Conservation (phyloP, 1,140 invertebrate species). For the Dinothrombium tinctorium region DNA sequence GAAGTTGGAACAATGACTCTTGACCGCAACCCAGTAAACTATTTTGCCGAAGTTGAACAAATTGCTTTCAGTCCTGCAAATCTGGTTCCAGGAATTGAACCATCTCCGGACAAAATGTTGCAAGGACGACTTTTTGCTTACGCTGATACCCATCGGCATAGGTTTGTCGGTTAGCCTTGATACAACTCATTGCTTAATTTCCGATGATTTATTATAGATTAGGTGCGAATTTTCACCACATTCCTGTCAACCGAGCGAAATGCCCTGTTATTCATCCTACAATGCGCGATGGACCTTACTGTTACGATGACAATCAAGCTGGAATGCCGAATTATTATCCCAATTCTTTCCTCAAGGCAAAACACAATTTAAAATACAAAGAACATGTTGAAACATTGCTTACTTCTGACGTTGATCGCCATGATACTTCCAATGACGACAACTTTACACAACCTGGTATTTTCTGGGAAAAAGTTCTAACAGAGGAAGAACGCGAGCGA, state of each 20-base stretch:
- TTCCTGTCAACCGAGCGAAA: constrained; percentile 50
- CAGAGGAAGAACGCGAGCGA: constrained; percentile 39
- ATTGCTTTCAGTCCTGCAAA: constrained; percentile 75
- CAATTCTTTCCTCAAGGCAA: constrained; percentile 8
- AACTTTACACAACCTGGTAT: constrained; percentile 57
- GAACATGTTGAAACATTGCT: no score
- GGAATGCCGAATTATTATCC: constrained; percentile 11
- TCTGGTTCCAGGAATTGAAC: constrained; percentile 68
- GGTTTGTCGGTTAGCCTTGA: constrained; percentile 19
- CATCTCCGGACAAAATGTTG: constrained; percentile 81
- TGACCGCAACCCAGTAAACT: constrained; percentile 67
- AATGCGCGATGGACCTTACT: constrained; percentile 53
- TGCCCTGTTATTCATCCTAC: constrained; percentile 50
- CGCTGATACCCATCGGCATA: constrained; percentile 72
- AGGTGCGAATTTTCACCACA: constrained; percentile 68
- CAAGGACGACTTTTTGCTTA: constrained; percentile 83
- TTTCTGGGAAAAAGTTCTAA: constrained; percentile 53
- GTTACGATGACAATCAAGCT: constrained; percentile 22
- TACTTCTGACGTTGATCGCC: constrained; percentile 30
- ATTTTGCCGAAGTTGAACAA: constrained; percentile 78
- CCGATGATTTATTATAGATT: constrained; percentile 22
- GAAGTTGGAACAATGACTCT: constrained; percentile 69
- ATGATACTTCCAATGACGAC: constrained; percentile 60
- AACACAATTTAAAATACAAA: constrained; percentile 5
- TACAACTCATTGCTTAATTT: not conserved